Percentiles rank a stretch among this genome's conserved stretches.
Evolutionary conservation across 2,888 invertebrate species (phyloP).

Genomic region (Zygogramma bicolorata): DNA sequence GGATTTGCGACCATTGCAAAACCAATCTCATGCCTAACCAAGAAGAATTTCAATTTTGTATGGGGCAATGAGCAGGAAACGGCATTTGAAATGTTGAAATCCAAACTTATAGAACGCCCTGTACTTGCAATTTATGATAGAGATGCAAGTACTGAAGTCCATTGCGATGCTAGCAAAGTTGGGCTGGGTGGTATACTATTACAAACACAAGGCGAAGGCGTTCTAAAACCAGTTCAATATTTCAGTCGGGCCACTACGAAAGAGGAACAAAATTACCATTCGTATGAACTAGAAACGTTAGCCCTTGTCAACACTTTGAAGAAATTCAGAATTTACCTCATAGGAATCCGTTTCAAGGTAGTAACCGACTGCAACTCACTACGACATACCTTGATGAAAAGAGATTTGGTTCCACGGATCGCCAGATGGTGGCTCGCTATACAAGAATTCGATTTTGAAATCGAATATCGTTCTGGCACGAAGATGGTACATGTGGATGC

Average conservation of each 20-base stretch:
- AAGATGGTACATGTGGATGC: conserved; percentile 55
- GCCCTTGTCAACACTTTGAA: conserved; percentile 36
- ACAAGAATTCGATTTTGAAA: no score
- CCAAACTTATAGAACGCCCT: conserved; percentile 35
- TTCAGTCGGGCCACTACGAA: conserved; percentile 38
- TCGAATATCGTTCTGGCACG: conserved; percentile 50
- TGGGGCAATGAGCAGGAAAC: conserved; percentile 32
- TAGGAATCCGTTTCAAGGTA: conserved; percentile 39
- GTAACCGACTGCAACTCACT: conserved; percentile 49
- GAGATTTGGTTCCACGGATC: conserved; percentile 52
- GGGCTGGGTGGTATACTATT: conserved; percentile 52
- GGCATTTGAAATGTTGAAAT: conserved; percentile 32
- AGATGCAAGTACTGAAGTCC: conserved; percentile 48
- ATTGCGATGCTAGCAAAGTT: no score
- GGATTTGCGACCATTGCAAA: conserved; percentile 46
- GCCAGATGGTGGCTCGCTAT: conserved; percentile 56
- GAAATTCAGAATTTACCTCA: conserved; percentile 36
- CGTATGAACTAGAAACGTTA: conserved; percentile 39
- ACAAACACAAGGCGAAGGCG: conserved; percentile 46
- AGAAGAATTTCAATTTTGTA: conserved; percentile 38
- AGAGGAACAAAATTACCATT: conserved; percentile 35
- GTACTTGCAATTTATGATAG: conserved; percentile 44
- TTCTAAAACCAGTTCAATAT: conserved; percentile 51
- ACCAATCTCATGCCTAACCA: conserved; percentile 48
- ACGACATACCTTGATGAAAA: conserved; percentile 42